Percentiles rank a stretch among this genome's conserved stretches.
These are phyloP conservation scores for Branchinecta sandiegonensis DNA, from an alignment of 2,888 invertebrate species.

Conservation along the genomic window DNA sequence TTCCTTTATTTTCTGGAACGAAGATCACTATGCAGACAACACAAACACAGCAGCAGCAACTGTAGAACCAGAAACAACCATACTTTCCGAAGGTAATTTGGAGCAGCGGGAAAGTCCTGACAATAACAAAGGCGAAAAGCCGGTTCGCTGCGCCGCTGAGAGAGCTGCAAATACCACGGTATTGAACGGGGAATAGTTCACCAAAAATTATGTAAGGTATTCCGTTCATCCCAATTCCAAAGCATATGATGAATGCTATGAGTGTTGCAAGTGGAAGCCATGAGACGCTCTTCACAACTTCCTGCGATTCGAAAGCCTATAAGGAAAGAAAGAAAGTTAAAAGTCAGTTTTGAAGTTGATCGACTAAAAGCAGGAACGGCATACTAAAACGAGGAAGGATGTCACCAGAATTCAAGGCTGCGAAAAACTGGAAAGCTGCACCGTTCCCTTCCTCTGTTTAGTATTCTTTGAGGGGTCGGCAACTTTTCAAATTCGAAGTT, in stretches of 20 bases:
- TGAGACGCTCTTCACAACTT: not conserved
- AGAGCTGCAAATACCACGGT: not conserved
- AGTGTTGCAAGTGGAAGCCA: not conserved
- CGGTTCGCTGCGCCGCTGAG: not conserved
- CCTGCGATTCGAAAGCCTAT: not conserved
- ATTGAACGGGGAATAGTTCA: not conserved
- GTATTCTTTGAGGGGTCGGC: too few relatives aligned
- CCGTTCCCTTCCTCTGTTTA: too few relatives aligned
- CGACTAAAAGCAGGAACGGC: too few relatives aligned
- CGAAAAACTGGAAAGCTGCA: too few relatives aligned
- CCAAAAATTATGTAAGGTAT: not conserved
- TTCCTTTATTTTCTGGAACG: not conserved
- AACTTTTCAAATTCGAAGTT: too few relatives aligned
- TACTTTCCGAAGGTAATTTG: not conserved
- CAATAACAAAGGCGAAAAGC: not conserved
- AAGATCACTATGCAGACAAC: not conserved
- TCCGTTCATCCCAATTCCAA: not conserved
- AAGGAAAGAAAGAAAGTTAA: too few relatives aligned
- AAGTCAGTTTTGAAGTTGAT: too few relatives aligned
- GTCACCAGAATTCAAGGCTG: too few relatives aligned
- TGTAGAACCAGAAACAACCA: not conserved
- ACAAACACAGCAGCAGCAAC: not conserved
- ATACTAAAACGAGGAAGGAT: too few relatives aligned
- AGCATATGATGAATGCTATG: not conserved
- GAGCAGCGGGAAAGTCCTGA: not conserved